Evolutionary conservation across 2,888 invertebrate genomes (phyloP), one percentile per base, ranked within the genome.

Genomic region (Stenoptilia bipunctidactyla): DNA sequence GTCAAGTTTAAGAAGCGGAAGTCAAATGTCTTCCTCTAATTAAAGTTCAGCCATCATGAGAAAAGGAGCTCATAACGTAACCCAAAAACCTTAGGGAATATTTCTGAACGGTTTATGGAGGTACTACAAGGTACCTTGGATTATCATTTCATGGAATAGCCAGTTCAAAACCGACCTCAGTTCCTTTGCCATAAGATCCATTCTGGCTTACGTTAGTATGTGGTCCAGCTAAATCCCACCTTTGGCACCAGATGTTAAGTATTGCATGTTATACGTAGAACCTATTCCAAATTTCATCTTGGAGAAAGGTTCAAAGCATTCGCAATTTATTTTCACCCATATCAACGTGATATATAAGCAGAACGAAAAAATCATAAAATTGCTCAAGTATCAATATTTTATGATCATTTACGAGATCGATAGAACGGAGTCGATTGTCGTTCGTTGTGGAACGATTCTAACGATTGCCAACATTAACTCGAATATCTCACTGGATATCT

Each of bases 271-370:
- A 30, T 30, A 20, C 20, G 20, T 8, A 12, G 30, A 30, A 12
- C 6, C 30, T n/a, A 30, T 30, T 30, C 30, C 6, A 30, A 74
- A 77, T 76, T 76, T 73, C 74, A 74, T 75, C 72, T 68, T 52
- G 52, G 53, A 64, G 64, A 73, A 64, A 73, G 74, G 63, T 62
- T 69, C 64, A 52, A 62, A 66, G 66, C 71, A 75, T 73, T 64
- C 61, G 58, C 62, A 64, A 71, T 76, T 73, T 75, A 74, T 76
- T 73, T 70, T 67, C 30, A 30, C 30, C 30, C 30, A 12, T 30
- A 30, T 30, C 30, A 30, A 30, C 9, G 30, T 30, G 30, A 30
- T n/a, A 30, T 30, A 30, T 10, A n/a, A 30, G 20, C 20, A 20
- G 20, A 5, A 20, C 3, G 20, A 20, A 20, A n/a, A 20, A 20